phyloP scores from a whole-genome alignment of 2,113 vertebrate species.

The Corythoichthys intestinalis region DNA sequence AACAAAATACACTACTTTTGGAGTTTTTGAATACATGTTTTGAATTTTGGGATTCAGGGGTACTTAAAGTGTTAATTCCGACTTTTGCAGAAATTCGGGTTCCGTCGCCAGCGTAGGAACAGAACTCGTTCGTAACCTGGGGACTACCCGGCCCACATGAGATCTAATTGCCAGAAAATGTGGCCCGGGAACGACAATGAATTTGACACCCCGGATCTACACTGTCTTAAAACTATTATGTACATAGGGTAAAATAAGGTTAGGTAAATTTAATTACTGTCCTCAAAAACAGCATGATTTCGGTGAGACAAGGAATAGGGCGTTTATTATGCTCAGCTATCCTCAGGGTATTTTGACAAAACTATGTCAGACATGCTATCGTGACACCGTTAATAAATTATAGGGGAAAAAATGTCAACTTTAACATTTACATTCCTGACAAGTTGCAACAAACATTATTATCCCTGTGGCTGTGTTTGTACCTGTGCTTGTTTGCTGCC shows the following conservation, averaged over 20 bases:
- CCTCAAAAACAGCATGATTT: background rate
- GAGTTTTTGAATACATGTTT: too few relatives aligned
- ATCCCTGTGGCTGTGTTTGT: background rate
- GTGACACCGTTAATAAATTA: background rate
- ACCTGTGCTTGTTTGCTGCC: background rate
- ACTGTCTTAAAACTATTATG: too few relatives aligned
- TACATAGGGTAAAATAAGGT: background rate
- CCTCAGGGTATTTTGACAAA: background rate
- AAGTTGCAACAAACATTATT: background rate
- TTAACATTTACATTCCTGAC: background rate
- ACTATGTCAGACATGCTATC: background rate
- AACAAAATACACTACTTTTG: too few relatives aligned
- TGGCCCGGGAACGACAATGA: too few relatives aligned
- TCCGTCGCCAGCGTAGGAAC: too few relatives aligned
- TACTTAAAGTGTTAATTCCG: too few relatives aligned
- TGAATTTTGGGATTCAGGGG: too few relatives aligned
- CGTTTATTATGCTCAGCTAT: background rate
- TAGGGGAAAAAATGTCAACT: background rate
- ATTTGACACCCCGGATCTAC: too few relatives aligned
- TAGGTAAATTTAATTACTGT: background rate
- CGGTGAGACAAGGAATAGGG: background rate
- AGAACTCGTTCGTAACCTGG: too few relatives aligned
- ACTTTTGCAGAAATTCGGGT: too few relatives aligned
- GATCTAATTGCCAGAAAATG: too few relatives aligned
- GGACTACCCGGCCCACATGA: too few relatives aligned